Evolutionary conservation across 1,140 invertebrate genomes (phyloP).

Genomic region (Hetaerina americana): DNA sequence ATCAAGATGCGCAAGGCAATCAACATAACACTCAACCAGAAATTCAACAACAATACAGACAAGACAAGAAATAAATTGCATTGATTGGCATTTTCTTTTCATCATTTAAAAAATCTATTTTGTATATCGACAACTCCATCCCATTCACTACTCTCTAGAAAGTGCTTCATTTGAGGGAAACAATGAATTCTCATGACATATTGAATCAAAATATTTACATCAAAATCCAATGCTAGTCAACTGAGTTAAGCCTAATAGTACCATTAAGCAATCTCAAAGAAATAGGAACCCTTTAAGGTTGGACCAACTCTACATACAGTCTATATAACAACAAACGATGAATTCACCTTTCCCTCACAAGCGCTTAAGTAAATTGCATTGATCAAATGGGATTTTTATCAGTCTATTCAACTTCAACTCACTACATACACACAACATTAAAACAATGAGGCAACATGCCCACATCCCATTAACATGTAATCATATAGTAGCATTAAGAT

Average conservation of each 20-base stretch:
- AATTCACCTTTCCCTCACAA: neutral
- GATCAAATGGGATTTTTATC: neutral
- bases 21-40: neutral
- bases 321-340: neutral
- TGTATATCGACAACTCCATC: neutral
- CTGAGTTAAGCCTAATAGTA: neutral
- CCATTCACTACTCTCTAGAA: neutral
- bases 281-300: neutral
- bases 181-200: neutral
- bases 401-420: neutral
- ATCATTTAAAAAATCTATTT: neutral
- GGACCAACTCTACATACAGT: neutral
- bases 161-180: neutral
- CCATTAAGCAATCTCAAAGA: neutral
- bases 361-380: neutral
- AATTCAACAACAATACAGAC: neutral
- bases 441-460: neutral
- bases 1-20: neutral
- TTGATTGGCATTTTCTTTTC: neutral
- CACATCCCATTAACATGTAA: neutral
- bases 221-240: neutral
- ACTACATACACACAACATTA: neutral
- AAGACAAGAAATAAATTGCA: neutral
- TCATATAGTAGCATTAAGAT: neutral
- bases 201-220: neutral